Conservation (phyloP, 2,888 invertebrate genomes). For the Tineola bisselliella region DNA sequence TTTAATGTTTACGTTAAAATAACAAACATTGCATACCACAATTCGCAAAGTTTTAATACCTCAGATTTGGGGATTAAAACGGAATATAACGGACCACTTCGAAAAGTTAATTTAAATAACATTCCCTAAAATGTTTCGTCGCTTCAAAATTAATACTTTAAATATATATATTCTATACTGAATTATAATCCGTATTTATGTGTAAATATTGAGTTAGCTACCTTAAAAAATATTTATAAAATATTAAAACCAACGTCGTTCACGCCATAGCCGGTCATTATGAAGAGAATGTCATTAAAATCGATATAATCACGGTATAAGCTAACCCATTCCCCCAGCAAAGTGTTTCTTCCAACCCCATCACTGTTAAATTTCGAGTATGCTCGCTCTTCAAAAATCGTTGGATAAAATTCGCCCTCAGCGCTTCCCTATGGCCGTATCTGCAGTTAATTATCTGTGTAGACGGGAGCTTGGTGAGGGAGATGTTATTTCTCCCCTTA, state of each 20-base stretch:
- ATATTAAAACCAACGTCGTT: too few species aligned
- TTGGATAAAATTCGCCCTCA: conserved; percentile 51
- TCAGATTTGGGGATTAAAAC: conserved; percentile 4
- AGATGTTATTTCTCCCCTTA: conserved; percentile 47
- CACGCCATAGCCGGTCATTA: not conserved
- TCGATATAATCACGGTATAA: conserved; percentile 62
- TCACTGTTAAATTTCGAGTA: conserved; percentile 32
- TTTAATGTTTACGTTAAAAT: not conserved
- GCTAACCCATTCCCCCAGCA: conserved; percentile 40
- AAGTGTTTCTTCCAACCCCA: conserved; percentile 51
- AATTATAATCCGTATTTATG: too few species aligned
- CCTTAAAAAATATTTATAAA: too few species aligned
- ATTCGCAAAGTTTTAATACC: conserved; percentile 4
- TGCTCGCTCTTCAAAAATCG: conserved; percentile 50
- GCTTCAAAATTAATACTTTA: not conserved
- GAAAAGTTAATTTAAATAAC: conserved; percentile 7
- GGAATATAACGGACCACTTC: not conserved
- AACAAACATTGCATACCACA: conserved; percentile 3
- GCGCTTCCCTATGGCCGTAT: conserved; percentile 42
- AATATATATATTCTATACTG: too few species aligned
- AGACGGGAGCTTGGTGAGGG: conserved; percentile 43
- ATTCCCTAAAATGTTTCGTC: conserved; percentile 4
- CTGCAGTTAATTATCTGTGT: conserved; percentile 63
- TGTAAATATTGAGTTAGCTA: too few species aligned
- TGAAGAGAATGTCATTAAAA: conserved; percentile 28